Evolutionary conservation across 2,888 invertebrate genomes (phyloP), one percentile per base, ranked within the genome.

Genomic region (Nephrocerus scutellatus): DNA sequence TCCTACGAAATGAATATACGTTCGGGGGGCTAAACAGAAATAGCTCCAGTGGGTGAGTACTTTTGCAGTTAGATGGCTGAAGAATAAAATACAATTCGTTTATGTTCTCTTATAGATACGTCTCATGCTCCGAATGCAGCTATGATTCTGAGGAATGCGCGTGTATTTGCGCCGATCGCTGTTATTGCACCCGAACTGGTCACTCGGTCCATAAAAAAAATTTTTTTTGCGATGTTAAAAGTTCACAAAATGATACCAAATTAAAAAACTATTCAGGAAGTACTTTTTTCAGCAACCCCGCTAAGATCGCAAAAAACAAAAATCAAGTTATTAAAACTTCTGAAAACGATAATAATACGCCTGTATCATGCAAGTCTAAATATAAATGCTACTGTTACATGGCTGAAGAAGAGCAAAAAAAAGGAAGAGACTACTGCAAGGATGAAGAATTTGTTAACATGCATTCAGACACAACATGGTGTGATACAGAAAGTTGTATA

Each of bases 51-150:
- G 78, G 78, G 52, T 69, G 59, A 54, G 64, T 57, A 43, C 40
- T 21, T 15, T 30, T 30, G 29, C 36, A 36, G 36, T 36, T 39
- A 30, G 36, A 32, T 33, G 24, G 9, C 28, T 22, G 22, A 31
- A 34, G 4, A 38, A 19, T 21, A 36, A 16, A 26, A 12, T 10
- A 33, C 16, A 6, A 12, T 5, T 12, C 2, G 14, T 16, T 12
- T 3, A 14, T 13, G 15, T 19, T 7, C 20, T 25, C 12, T 50
- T 77, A 7, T 48, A 68, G 68, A 6, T 88, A 88, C 59, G 86
- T 88, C 2, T 86, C 87, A 3, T 90, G 88, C 62, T 88, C 88
- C 26, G 90, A 90, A 64, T 90, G 90, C 59, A 80, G 80, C 48
- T 82, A 81, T 59, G 88, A 89, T 57, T 87, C 86, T 3, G 88